Evolutionary conservation across 92 coral and sea anemone genomes (phyloP).

Genomic region (Muricea muricata): DNA sequence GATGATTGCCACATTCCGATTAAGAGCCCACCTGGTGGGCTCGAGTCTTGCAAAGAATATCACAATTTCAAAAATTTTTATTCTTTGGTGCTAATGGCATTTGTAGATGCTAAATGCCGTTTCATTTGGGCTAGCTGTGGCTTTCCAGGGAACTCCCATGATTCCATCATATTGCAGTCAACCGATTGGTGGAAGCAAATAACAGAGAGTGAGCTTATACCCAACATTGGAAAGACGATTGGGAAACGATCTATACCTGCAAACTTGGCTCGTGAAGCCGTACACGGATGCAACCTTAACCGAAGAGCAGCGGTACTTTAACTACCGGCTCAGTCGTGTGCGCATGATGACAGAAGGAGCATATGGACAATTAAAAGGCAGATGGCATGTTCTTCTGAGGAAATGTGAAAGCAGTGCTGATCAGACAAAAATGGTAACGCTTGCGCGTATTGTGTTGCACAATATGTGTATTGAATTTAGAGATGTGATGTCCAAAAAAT

Average conservation of each 20-base stretch:
- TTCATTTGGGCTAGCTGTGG: slow-evolving; percentile 67
- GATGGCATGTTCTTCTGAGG: slow-evolving; percentile 13
- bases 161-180: slow-evolving; percentile 20
- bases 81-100: too few species aligned
- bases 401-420: slow-evolving; percentile 20
- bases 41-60: too few species aligned
- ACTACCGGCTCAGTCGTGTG: slow-evolving; percentile 11
- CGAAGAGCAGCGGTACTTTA: background rate
- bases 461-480: slow-evolving; percentile 4
- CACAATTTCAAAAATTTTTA: too few species aligned
- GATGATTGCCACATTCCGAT: slow-evolving; percentile 56
- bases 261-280: slow-evolving; percentile 18
- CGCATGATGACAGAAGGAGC: slow-evolving; percentile 15
- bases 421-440: background rate
- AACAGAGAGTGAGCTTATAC: background rate
- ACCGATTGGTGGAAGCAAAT: background rate
- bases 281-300: slow-evolving; percentile 1
- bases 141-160: slow-evolving; percentile 47
- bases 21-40: slow-evolving; percentile 56
- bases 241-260: background rate
- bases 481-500: background rate
- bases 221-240: background rate
- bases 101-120: slow-evolving; percentile 59
- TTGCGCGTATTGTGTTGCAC: slow-evolving; percentile 33
- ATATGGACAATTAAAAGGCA: too few species aligned